These are phyloP conservation scores for Channa maculata DNA, from an alignment of 2,113 vertebrate genomes.

Conservation along the genomic window DNA sequence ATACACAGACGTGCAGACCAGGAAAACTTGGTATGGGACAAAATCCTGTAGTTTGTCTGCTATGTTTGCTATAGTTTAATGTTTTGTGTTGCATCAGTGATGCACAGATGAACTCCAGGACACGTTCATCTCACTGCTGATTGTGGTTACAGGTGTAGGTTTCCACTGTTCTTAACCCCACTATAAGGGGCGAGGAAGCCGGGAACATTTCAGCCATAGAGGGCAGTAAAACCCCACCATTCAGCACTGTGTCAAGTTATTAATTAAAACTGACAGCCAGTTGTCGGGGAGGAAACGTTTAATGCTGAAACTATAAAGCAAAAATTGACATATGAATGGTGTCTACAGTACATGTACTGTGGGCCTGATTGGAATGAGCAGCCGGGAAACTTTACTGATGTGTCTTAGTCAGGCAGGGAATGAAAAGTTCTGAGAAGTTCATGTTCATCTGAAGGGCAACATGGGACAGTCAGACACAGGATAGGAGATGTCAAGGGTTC, in stretches of 20 bases:
- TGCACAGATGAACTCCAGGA: background rate
- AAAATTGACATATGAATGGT: background rate
- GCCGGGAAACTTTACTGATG: background rate
- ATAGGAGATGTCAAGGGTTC: background rate
- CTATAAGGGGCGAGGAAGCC: background rate
- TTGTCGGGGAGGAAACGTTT: too few species aligned
- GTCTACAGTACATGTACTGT: background rate
- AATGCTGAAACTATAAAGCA: too few species aligned
- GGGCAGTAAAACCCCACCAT: background rate
- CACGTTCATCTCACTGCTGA: background rate
- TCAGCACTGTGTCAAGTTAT: background rate
- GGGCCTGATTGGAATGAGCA: background rate
- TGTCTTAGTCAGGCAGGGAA: background rate
- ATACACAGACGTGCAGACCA: too few species aligned
- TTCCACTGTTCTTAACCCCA: background rate
- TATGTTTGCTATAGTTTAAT: background rate
- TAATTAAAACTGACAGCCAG: background rate
- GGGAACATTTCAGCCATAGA: background rate
- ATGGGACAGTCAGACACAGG: background rate
- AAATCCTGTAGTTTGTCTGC: too few species aligned
- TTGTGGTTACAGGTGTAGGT: background rate
- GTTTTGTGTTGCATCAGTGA: background rate
- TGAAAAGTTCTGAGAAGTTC: background rate
- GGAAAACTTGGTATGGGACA: too few species aligned
- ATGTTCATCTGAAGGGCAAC: background rate